Evolutionary conservation across 1,140 invertebrate genomes (phyloP).

Genomic region (Anadara kagoshimensis): DNA sequence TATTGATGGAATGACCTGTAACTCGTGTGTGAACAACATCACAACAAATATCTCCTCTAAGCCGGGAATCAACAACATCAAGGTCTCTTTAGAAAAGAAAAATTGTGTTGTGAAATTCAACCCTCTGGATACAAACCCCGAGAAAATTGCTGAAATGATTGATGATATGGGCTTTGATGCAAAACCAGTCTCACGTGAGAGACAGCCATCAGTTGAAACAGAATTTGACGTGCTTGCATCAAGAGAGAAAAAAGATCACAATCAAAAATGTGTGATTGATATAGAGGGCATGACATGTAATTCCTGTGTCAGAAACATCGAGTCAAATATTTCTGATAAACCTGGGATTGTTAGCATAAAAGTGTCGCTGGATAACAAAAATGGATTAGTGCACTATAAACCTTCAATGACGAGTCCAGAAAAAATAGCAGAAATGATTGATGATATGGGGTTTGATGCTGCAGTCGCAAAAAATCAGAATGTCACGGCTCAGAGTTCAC

Average conservation of each 20-base stretch:
- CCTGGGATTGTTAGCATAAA: constrained; percentile 52
- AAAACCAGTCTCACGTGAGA: not conserved
- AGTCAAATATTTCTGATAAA: constrained; percentile 54
- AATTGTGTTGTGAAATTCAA: constrained; percentile 58
- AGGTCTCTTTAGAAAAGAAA: constrained; percentile 56
- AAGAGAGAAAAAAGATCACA: not conserved
- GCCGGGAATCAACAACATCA: constrained; percentile 58
- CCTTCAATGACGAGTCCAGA: constrained; percentile 26
- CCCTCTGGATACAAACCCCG: constrained; percentile 36
- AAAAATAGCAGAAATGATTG: constrained; percentile 53
- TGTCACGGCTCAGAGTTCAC: not conserved
- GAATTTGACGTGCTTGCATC: constrained; percentile 16
- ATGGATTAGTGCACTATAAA: constrained; percentile 57
- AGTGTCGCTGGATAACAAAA: constrained; percentile 58
- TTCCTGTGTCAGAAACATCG: constrained; percentile 73
- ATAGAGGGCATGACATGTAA: constrained; percentile 73
- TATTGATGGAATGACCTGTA: constrained; percentile 72
- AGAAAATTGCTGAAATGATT: constrained; percentile 53
- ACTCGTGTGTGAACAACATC: constrained; percentile 73
- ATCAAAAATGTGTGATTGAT: constrained; percentile 46
- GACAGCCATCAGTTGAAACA: constrained; percentile 4
- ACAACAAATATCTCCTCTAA: constrained; percentile 59
- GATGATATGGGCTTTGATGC: constrained; percentile 66
- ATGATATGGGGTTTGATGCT: constrained; percentile 66
- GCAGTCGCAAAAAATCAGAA: constrained; percentile 24